phyloP scores from a whole-genome alignment of 2,888 invertebrate genomes.

The Gibbula magus region DNA sequence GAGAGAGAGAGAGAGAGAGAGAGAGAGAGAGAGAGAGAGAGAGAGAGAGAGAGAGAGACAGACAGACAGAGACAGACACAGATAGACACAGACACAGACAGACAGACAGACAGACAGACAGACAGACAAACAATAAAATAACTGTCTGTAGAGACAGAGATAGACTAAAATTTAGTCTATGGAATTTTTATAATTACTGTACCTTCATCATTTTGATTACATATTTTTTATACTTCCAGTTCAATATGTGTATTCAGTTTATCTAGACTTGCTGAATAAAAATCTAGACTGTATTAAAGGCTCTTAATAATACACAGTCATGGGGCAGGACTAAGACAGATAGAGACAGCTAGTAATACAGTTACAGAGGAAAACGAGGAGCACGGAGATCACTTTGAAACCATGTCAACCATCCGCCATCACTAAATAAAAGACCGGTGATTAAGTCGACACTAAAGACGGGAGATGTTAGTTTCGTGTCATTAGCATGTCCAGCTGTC shows the following conservation, averaged over 20 bases:
- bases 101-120: not conserved
- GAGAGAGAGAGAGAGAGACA: not conserved
- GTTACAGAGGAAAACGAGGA: not conserved
- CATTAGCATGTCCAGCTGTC: constrained; percentile 3
- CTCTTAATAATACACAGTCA: too few species aligned
- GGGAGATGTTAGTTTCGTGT: not conserved
- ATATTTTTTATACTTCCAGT: too few species aligned
- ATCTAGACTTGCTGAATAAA: too few species aligned
- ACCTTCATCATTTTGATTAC: too few species aligned
- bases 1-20: not conserved
- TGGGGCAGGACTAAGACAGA: not conserved
- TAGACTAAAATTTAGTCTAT: too few species aligned
- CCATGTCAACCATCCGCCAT: not conserved
- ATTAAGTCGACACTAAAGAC: not conserved
- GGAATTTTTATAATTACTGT: too few species aligned
- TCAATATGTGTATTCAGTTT: too few species aligned
- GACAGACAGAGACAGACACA: not conserved
- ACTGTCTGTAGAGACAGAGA: too few species aligned
- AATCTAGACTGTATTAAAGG: too few species aligned
- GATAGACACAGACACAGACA: not conserved
- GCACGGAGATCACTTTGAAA: not conserved
- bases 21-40: not conserved
- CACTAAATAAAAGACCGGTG: not conserved
- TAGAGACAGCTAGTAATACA: not conserved
- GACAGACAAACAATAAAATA: not conserved